These are phyloP conservation scores for Andricus curvator DNA, from an alignment of 2,888 invertebrate genomes.

Conservation along the genomic window DNA sequence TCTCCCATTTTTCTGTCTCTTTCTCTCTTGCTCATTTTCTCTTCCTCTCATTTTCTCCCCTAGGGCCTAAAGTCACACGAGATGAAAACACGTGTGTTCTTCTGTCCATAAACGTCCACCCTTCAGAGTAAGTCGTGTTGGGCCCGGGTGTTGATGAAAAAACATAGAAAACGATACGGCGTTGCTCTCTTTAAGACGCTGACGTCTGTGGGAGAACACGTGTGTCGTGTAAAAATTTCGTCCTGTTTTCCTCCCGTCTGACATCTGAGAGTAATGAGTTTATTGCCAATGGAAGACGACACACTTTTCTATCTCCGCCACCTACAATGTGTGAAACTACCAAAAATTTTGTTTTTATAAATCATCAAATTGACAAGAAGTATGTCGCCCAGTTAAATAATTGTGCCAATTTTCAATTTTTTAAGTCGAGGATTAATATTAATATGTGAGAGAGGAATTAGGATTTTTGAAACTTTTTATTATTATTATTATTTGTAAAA, in stretches of 20 bases:
- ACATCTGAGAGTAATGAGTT: conserved; percentile 26
- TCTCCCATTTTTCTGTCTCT: conserved; percentile 60
- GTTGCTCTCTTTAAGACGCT: conserved; percentile 36
- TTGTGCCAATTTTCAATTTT: too few relatives aligned
- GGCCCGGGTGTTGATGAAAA: conserved; percentile 27
- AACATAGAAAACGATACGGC: conserved; percentile 62
- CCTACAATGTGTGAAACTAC: neutral
- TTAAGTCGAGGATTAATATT: too few relatives aligned
- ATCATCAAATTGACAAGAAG: too few relatives aligned
- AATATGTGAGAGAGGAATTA: too few relatives aligned
- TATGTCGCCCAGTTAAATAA: too few relatives aligned
- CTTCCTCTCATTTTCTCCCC: conserved; percentile 57
- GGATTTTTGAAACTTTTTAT: too few relatives aligned
- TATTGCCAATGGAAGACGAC: neutral
- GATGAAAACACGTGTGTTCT: conserved; percentile 53
- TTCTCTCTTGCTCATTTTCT: conserved; percentile 51
- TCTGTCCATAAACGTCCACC: conserved; percentile 19
- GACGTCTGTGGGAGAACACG: conserved; percentile 56
- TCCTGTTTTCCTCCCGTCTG: conserved; percentile 9
- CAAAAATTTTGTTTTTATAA: neutral
- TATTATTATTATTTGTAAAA: too few relatives aligned
- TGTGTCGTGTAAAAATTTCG: conserved; percentile 42
- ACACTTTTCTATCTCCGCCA: neutral
- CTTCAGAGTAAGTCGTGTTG: conserved; percentile 5
- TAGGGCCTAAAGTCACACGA: conserved; percentile 46